phyloP scores from a whole-genome alignment of 64 coral and sea anemone species.

The Catalaphyllia jardinei region DNA sequence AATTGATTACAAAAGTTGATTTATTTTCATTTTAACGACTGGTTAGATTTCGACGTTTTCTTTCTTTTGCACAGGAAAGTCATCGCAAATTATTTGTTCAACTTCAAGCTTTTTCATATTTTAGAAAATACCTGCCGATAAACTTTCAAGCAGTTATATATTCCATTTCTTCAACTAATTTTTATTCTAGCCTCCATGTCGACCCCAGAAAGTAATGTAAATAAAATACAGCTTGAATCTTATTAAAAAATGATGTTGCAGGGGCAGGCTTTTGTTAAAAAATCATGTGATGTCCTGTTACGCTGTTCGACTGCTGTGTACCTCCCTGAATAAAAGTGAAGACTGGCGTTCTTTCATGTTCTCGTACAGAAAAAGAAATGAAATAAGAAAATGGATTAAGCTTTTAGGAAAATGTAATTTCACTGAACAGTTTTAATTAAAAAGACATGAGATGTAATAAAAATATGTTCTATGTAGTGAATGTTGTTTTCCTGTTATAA shows the following conservation, averaged over 20 bases:
- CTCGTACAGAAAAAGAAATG: too few relatives aligned
- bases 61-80: neutral
- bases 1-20: neutral
- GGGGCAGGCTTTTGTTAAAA: neutral
- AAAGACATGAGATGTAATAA: too few relatives aligned
- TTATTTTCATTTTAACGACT: neutral
- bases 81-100: neutral
- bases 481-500: too few relatives aligned
- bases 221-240: neutral
- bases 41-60: neutral
- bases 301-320: too few relatives aligned
- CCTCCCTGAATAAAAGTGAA: too few relatives aligned
- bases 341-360: too few relatives aligned
- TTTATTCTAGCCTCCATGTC: neutral
- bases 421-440: too few relatives aligned
- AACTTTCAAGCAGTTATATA: neutral
- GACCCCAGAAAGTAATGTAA: neutral
- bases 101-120: neutral
- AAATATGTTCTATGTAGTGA: too few relatives aligned
- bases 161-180: neutral
- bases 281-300: neutral
- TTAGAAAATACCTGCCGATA: neutral
- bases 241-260: neutral
- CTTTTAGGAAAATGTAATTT: too few relatives aligned
- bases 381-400: too few relatives aligned